Evolutionary conservation across 2,797 vertebrate genomes (phyloP).

Genomic region (Chiloscyllium punctatum): DNA sequence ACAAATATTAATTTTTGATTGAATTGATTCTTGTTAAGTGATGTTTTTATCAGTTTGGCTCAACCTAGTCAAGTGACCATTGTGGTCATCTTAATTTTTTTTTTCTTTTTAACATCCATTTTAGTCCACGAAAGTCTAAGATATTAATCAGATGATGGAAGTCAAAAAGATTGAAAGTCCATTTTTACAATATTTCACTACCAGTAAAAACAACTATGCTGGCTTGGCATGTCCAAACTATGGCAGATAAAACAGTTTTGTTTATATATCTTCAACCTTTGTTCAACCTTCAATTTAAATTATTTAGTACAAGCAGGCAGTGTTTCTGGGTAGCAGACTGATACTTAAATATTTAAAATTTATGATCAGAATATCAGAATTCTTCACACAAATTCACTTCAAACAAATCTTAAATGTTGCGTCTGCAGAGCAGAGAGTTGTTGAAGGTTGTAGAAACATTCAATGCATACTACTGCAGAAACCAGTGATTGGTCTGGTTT

Average conservation of each 20-base stretch:
- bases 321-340: not conserved
- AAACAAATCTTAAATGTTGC: not conserved
- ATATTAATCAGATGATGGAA: no score
- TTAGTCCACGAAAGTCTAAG: no score
- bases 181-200: not conserved
- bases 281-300: slow-evolving; percentile 7
- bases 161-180: no score
- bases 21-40: no score
- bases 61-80: no score
- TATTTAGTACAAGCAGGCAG: not conserved
- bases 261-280: not conserved
- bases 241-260: not conserved
- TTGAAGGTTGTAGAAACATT: not conserved
- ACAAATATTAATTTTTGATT: no score
- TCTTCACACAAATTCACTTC: not conserved
- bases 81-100: no score
- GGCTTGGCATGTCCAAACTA: not conserved
- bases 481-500: not conserved
- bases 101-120: no score
- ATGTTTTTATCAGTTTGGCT: no score
- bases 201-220: not conserved
- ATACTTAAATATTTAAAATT: slow-evolving; percentile 17
- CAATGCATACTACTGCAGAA: not conserved
- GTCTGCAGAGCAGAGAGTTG: not conserved
- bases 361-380: not conserved